Base-by-base conservation (phyloP, 2,113 vertebrate genomes). In the Zingel zingel region DNA sequence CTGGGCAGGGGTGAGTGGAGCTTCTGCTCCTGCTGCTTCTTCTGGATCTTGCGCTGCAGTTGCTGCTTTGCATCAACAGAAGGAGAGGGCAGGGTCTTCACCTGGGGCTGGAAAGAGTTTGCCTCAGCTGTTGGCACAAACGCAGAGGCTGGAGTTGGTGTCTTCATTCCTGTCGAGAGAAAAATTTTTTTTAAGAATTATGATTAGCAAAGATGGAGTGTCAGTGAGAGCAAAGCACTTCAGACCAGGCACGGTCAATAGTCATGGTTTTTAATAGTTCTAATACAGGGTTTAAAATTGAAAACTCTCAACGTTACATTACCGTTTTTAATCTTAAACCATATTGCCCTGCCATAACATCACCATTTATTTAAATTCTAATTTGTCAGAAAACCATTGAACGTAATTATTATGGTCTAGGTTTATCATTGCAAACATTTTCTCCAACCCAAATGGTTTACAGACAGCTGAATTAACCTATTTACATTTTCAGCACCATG, bases 1-100 rank as follows among this genome's bases (percentile, higher is more conserved):
- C 90, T 96, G 75, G 97, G 97, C 89, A 99, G 94, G 69, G 98
- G 98, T 53, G 98, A 99, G 70, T 99, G 97, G 27, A 99, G 94
- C 90, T 99, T 99, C 94, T 99, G 98, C 91, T 99, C 98, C 75
- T 99, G 98, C 91, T 99, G 98, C 93, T 99, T 99, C 94, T 99
- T 99, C 93, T 99, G 98, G 89, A 99, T 99, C 94, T 99, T 99
- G 45, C 98, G 96, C 89, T 99, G 98, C 87, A 99, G 95, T 80
- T 99, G 98, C 94, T 99, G 98, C 91, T 99, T 99, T 89, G 98
- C 98, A 88, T 99, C 98, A 51, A 99, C 93, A 65, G 95, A 95
- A 77, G 98, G 98, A 59, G 98, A 99, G 18, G 97, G 95, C 92
- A 99, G 93, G 81, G 98, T 99, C 95, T 99, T 99, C 88, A 97